A percentile compares a stretch with the other conserved stretches of the same genome.
phyloP scores from a whole-genome alignment of 2,113 vertebrate genomes.

The Daboia siamensis region DNA sequence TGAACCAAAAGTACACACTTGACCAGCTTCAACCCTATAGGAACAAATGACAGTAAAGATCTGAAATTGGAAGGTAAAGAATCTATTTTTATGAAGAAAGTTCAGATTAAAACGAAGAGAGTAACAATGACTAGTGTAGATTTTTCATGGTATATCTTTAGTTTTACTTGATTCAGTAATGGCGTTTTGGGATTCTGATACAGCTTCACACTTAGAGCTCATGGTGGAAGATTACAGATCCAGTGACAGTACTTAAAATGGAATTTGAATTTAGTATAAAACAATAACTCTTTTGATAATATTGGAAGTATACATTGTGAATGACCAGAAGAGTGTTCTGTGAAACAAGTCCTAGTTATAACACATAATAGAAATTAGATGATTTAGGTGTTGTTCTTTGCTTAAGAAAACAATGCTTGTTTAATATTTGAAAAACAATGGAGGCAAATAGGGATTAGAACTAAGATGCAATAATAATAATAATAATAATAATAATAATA shows the following conservation, averaged over 20 bases:
- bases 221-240: not conserved
- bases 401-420: not conserved
- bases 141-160: not conserved
- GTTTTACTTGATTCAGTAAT: not conserved
- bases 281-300: not conserved
- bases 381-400: not conserved
- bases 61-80: rapidly evolving
- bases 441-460: rapidly evolving
- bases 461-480: not conserved
- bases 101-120: not conserved
- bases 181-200: not conserved
- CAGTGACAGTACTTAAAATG: not conserved
- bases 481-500: no score
- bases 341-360: not conserved
- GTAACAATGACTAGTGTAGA: not conserved
- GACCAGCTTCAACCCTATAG: not conserved
- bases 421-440: not conserved
- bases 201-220: not conserved
- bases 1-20: not conserved
- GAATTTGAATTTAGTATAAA: not conserved
- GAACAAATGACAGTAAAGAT: not conserved
- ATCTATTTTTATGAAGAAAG: not conserved
- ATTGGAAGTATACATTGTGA: not conserved
- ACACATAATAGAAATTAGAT: not conserved
- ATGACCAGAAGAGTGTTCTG: not conserved